Percentiles rank a stretch among this genome's conserved stretches.
phyloP scores from a whole-genome alignment of 2,113 vertebrate species.

The Microcebus ravelobensis region DNA sequence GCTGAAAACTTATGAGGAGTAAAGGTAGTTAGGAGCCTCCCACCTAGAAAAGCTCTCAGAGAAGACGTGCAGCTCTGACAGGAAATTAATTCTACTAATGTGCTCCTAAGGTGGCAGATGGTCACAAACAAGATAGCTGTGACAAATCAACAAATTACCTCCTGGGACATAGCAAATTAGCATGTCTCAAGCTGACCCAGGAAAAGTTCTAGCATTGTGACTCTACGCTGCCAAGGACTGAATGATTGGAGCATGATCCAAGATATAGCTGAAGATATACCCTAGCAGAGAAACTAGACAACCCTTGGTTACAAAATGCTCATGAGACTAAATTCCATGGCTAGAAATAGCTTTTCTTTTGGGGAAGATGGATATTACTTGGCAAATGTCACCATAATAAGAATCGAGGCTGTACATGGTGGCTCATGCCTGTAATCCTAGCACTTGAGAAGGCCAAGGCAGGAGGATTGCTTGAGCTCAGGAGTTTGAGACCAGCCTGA shows the following conservation, averaged over 20 bases:
- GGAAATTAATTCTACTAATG: slow-evolving; percentile 66
- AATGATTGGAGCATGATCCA: not conserved
- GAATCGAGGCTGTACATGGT: not conserved
- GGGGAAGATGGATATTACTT: not conserved
- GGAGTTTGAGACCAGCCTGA: no score
- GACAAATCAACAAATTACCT: slow-evolving; percentile 65
- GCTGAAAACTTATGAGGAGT: slow-evolving; percentile 5
- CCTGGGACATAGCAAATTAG: slow-evolving; percentile 6
- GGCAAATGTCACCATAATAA: not conserved
- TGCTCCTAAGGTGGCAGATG: slow-evolving; percentile 60
- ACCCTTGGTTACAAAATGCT: not conserved
- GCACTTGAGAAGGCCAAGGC: no score
- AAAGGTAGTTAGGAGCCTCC: not conserved
- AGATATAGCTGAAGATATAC: not conserved
- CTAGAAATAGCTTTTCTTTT: not conserved
- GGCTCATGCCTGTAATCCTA: no score
- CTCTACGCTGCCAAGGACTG: not conserved
- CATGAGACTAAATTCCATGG: not conserved
- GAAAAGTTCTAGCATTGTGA: not conserved
- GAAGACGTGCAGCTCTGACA: slow-evolving; percentile 21
- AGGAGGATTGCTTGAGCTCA: no score
- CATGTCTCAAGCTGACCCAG: not conserved
- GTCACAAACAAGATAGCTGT: slow-evolving; percentile 49
- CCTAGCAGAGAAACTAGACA: not conserved
- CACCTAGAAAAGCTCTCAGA: not conserved